Evolutionary conservation across 1,140 invertebrate species (phyloP), one percentile per base, ranked within the genome.

Genomic region (Cotesia glomerata): DNA sequence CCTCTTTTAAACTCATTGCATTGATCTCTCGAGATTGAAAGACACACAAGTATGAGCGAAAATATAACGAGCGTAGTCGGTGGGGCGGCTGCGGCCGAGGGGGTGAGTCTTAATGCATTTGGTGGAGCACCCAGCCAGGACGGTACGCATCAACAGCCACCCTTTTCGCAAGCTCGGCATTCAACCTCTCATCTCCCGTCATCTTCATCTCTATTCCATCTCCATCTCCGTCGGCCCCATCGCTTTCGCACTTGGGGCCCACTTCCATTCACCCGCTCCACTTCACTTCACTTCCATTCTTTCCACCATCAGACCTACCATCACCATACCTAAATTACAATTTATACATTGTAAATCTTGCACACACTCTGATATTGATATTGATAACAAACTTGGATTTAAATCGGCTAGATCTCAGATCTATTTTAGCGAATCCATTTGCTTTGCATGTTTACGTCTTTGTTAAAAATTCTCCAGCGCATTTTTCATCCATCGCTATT

Each of bases 151-250:
- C 85, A 86, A 81, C 82, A 83, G 79, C 76, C 85, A 87, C 86
- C 85, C 86, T 87, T 87, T 86, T 80, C 80, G 85, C 86, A 85
- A 85, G 81, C 84, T 87, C 85, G 86, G 85, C 86, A 80, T 71
- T 70, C 69, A 58, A 73, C 72, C 70, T 62, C 62, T 72, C 14
- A 61, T 71, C 63, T 62, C 65, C 71, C 36, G 52, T 71, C 71
- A 61, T 59, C 65, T 67, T 49, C 58, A 75, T 63, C 68, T 64
- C 68, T 69, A 69, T 58, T 36, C 16, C 32, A 9, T 66, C 72
- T 76, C 70, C 63, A 49, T 75, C 74, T 63, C 45, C 49, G 34
- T 45, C 56, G 58, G 39, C 71, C 61, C 62, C 56, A 68, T 77
- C 71, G 49, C 65, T 52, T 68, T 77, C 71, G 49, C 67, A 52